Evolutionary conservation across 2,113 vertebrate species (phyloP).

Genomic region (Seriola rivoliana): DNA sequence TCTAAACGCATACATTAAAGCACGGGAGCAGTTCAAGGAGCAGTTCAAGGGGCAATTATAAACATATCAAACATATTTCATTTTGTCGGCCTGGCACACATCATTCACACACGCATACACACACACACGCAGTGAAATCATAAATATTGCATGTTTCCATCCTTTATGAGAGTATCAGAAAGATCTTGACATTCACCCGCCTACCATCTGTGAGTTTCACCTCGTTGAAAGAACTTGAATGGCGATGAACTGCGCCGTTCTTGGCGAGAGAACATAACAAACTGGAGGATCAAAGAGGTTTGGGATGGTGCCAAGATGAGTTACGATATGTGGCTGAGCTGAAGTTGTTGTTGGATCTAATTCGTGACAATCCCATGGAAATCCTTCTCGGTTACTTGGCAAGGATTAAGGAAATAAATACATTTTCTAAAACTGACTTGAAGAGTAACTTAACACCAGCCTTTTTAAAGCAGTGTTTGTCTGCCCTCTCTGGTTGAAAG

Average conservation of each 20-base stretch:
- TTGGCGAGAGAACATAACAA: constrained; percentile 52
- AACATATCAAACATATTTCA: constrained; percentile 21
- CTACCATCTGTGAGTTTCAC: constrained; percentile 50
- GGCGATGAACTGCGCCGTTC: constrained; percentile 36
- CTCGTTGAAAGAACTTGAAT: constrained; percentile 33
- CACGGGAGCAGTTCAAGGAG: constrained; percentile 25
- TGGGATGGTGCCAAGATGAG: constrained; percentile 29
- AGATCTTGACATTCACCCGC: constrained; percentile 41
- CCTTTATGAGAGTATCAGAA: constrained; percentile 30
- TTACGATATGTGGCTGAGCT: constrained; percentile 27
- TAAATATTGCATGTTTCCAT: constrained; percentile 51
- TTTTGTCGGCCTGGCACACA: not conserved
- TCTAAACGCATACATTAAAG: constrained; percentile 16
- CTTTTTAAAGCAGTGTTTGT: not conserved
- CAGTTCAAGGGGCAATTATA: constrained; percentile 35
- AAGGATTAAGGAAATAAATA: not conserved
- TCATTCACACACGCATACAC: not conserved
- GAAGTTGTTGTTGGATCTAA: constrained; percentile 31
- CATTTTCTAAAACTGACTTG: not conserved
- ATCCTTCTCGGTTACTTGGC: not conserved
- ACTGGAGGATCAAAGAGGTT: constrained; percentile 58
- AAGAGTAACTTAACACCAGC: not conserved
- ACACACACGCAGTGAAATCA: constrained; percentile 10
- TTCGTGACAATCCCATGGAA: constrained; percentile 18
- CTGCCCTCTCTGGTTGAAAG: not conserved